phyloP scores from a whole-genome alignment of 2,888 invertebrate genomes.

The Lamproptera curius region DNA sequence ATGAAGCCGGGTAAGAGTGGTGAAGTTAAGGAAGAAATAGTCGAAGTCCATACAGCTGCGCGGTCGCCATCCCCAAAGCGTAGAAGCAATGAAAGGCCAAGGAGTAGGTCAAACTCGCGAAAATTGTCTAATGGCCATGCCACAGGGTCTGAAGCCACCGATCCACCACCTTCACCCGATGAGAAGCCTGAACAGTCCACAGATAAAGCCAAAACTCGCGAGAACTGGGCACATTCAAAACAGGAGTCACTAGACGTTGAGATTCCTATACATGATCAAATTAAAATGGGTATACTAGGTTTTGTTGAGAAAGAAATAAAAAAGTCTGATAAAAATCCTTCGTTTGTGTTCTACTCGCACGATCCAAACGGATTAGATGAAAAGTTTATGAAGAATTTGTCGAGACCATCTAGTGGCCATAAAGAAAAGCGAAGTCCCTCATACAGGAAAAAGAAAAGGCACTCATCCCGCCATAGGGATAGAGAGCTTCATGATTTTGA shows the following conservation, averaged over 20 bases:
- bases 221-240: slow-evolving; percentile 71
- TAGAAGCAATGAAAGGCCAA: slow-evolving; percentile 45
- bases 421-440: slow-evolving; percentile 71
- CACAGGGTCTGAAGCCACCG: slow-evolving; percentile 30
- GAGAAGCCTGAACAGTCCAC: slow-evolving; percentile 34
- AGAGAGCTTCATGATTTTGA: slow-evolving; percentile 71
- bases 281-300: slow-evolving; percentile 71
- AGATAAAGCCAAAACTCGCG: slow-evolving; percentile 58
- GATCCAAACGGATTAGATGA: slow-evolving; percentile 71
- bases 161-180: slow-evolving; percentile 29
- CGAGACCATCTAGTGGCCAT: slow-evolving; percentile 69
- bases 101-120: slow-evolving; percentile 56
- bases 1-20: slow-evolving; percentile 67
- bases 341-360: slow-evolving; percentile 71
- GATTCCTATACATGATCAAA: slow-evolving; percentile 77
- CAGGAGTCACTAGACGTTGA: slow-evolving; percentile 78
- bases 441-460: slow-evolving; percentile 67
- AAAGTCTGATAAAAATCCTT: slow-evolving; percentile 68
- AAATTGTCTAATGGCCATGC: slow-evolving; percentile 64
- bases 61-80: slow-evolving; percentile 66
- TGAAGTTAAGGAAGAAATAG: slow-evolving; percentile 62
- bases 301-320: slow-evolving; percentile 74
- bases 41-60: slow-evolving; percentile 60
- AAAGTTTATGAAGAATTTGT: slow-evolving; percentile 61
- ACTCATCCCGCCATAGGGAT: slow-evolving; percentile 65